Base-by-base conservation (phyloP, 92 coral and sea anemone species). In the Epizoanthus illoricatus region DNA sequence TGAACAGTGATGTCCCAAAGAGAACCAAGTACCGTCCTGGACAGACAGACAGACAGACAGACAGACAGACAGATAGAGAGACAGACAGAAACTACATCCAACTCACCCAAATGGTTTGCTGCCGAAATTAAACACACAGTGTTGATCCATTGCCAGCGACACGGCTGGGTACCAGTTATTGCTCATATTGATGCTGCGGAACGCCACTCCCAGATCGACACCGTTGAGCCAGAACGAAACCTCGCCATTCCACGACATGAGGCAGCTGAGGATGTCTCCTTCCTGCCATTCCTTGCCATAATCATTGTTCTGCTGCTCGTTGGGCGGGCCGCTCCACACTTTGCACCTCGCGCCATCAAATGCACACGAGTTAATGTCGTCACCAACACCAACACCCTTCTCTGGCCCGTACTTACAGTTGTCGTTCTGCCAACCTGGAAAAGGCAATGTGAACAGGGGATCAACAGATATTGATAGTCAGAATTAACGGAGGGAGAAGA, bases 361-460 rank as follows among this genome's bases (percentile, higher is more conserved):
- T 5, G 99, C 99, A 56, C 94, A 97, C 9, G 99, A 97, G 83
- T 92, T 85, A 65, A 84, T 73, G 85, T 97, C 97, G 54, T 97
- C 99, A 5, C 99, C 99, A 16, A 97, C 99, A 39, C 99, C 99
- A n/a, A 88, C 96, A 13, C 99, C 99, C 73, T 91, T 92, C 90
- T 94, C 99, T 1, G 99, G 99, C 17, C 98, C 98, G 69, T 97
- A 97, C 49, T 71, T 80, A 19, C 87, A 84, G 24, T 70, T 65
- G 69, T 76, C 75, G 10, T 80, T 84, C 43, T 83, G 87, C 91
- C 88, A 88, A 16, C 91, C 91, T 88, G 75, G 21, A 64, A 55
- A 57, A n/a, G 55, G 76, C 40, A 52, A 9, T 16, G 12, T 9
- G 10, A 9, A 52, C 11, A 5, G 3, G 15, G 2, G 36, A 28